Base-by-base conservation (phyloP, 2,888 invertebrate species). In the Tachina fera region DNA sequence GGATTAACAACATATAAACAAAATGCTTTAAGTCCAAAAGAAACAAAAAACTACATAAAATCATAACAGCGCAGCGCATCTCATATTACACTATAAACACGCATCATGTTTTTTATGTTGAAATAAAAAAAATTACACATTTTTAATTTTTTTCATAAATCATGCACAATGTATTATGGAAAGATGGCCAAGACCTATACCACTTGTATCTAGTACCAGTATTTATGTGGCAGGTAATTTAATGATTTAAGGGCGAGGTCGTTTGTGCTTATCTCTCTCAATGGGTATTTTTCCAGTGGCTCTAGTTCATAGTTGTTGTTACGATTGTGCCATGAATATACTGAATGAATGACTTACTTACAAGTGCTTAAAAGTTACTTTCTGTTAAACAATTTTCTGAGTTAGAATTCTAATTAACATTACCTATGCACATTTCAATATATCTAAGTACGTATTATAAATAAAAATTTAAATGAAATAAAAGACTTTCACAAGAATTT, bases 211-310 rank as follows among this genome's bases (percentile, higher is more conserved):
- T 45, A 19, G 13, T 58, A 6, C 31, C 6, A 31, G 3, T 39
- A 39, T n/a, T 51, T 31, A 41, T 41, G 31, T 51, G 53, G 22
- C 61, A 5, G 71, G 31, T 43, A 41, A 77, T 6, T 76, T 61
- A 56, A 65, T 76, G 53, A 4, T 49, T 16, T 41, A 81, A 81
- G 80, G 80, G 80, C 74, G 74, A 81, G 80, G 74, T 80, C 60
- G 58, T 74, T 67, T 45, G 43, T 60, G 67, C n/a, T 60, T 45
- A 51, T 51, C 43, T 68, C 9, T 45, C 43, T 68, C 9, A 39
- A 1, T 60, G 45, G 53, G 39, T 45, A 16, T 49, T 67, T 14
- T 31, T 47, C 6, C 31, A 39, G 22, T 31, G 22, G 47, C 4
- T 45, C 10, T 47, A 22, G 41, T n/a, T 39, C 13, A 10, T 56